phyloP scores from a whole-genome alignment of 2,113 vertebrate genomes.

The Choloepus hoffmanni region DNA sequence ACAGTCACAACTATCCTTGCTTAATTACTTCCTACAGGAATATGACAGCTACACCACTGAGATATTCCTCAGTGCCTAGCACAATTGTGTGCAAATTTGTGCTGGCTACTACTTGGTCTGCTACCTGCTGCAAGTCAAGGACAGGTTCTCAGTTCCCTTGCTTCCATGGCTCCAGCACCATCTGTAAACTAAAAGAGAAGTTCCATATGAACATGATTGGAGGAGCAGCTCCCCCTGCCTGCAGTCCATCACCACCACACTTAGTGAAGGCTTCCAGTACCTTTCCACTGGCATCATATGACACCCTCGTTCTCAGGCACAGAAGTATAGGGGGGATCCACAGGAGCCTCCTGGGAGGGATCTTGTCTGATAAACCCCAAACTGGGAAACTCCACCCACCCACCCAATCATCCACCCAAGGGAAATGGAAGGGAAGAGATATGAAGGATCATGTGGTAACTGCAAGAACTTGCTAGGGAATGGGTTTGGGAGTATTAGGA shows the following conservation, averaged over 20 bases:
- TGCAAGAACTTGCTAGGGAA: not conserved
- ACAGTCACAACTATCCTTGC: conserved; percentile 94
- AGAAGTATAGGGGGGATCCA: not conserved
- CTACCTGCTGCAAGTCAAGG: conserved; percentile 97
- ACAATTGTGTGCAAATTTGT: conserved; percentile 96
- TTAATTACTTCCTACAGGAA: conserved; percentile 97
- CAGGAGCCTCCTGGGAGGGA: conserved; percentile 7
- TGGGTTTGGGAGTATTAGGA: not conserved
- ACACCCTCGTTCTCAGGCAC: conserved; percentile 63
- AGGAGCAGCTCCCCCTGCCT: conserved; percentile 97
- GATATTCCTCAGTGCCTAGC: conserved; percentile 94
- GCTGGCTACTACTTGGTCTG: conserved; percentile 96
- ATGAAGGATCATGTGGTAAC: conserved; percentile 69
- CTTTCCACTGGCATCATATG: conserved; percentile 99
- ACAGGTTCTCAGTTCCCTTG: conserved; percentile 97
- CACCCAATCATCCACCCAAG: not conserved
- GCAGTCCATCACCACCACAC: conserved; percentile 96
- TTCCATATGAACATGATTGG: conserved; percentile 98
- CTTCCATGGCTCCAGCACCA: conserved; percentile 96
- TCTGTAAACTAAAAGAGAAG: conserved; percentile 95
- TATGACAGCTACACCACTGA: conserved; percentile 92
- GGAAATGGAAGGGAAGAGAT: conserved; percentile 51
- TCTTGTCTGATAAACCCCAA: conserved; percentile 52
- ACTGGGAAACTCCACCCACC: conserved; percentile 53
- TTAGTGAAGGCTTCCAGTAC: conserved; percentile 98